These are phyloP conservation scores for Dolichomitus sp. DNA, from an alignment of 2,888 invertebrate genomes.

Conservation along the genomic window DNA sequence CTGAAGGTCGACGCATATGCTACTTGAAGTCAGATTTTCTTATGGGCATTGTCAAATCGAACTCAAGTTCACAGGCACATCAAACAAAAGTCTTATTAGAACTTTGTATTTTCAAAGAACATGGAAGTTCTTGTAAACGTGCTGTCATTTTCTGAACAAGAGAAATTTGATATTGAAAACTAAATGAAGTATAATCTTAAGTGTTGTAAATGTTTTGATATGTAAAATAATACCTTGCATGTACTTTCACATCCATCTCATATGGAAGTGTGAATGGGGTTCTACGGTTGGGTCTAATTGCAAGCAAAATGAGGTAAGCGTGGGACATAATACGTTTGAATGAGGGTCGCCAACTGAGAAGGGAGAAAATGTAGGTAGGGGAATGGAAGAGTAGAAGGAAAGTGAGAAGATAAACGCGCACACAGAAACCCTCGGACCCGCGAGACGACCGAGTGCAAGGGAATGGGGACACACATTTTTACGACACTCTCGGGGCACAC, in stretches of 20 bases:
- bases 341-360: neutral
- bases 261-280: neutral
- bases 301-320: conserved; percentile 6
- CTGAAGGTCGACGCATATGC: neutral
- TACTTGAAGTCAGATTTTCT: neutral
- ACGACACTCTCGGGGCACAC: conserved; percentile 55
- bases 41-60: no score
- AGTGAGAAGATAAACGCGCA: conserved; percentile 4
- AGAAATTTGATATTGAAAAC: no score
- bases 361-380: neutral
- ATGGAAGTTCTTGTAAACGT: no score
- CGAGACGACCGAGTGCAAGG: conserved; percentile 4
- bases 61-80: no score
- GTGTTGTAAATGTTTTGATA: neutral
- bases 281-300: neutral
- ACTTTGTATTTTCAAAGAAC: no score
- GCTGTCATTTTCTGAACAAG: no score
- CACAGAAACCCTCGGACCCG: neutral
- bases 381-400: conserved; percentile 20
- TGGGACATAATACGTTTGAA: neutral
- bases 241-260: neutral
- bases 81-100: no score
- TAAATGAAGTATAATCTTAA: no score
- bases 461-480: conserved; percentile 45
- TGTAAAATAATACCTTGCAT: neutral